These are phyloP conservation scores for Characodon lateralis DNA, from an alignment of 2,797 vertebrate species.

Conservation along the genomic window DNA sequence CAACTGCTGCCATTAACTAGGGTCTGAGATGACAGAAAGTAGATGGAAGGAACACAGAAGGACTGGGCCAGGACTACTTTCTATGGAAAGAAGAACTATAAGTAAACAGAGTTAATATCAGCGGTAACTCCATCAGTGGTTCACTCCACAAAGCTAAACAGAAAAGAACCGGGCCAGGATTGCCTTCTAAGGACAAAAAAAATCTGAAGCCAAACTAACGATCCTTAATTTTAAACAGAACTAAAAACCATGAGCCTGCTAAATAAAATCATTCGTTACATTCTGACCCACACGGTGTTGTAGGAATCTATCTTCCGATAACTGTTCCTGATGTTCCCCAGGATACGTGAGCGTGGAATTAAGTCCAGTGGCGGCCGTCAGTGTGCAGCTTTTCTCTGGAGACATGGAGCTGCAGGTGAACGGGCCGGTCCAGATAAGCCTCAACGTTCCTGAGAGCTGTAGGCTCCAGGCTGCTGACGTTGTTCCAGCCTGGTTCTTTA, in stretches of 20 bases:
- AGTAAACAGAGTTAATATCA: no score
- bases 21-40: no score
- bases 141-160: no score
- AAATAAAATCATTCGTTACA: no score
- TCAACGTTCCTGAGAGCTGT: conserved; percentile 78
- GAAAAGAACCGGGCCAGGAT: no score
- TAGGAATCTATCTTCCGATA: neutral
- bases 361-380: conserved; percentile 85
- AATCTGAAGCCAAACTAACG: no score
- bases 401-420: conserved; percentile 81
- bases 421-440: conserved; percentile 84
- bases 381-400: conserved; percentile 81
- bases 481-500: conserved; percentile 89
- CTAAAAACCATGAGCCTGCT: neutral
- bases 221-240: neutral
- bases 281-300: neutral
- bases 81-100: no score
- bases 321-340: conserved; percentile 40
- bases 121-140: no score
- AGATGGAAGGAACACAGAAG: no score
- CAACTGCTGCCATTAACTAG: no score
- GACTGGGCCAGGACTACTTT: no score
- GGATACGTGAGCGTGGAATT: conserved; percentile 85
- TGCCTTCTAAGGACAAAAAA: neutral
- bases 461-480: conserved; percentile 73